Conservation (phyloP, 2,888 invertebrate species). For the Hoplodrina blanda region DNA sequence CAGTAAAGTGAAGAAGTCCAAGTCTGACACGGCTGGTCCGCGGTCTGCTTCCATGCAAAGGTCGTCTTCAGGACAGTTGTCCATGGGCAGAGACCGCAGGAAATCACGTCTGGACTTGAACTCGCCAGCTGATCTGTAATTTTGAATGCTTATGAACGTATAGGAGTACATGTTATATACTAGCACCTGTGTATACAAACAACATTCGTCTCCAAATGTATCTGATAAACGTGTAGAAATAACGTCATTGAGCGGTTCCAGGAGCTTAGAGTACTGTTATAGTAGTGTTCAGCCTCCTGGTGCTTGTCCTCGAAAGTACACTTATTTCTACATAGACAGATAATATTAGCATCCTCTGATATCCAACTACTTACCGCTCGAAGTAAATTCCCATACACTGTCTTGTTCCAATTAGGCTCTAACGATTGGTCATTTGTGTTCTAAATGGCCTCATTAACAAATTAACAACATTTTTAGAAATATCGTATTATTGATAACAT, state of each 20-base stretch:
- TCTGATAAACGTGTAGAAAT: slow-evolving; percentile 27
- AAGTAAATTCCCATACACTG: slow-evolving; percentile 24
- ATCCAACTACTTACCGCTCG: slow-evolving; percentile 20
- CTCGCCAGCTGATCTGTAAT: slow-evolving; percentile 84
- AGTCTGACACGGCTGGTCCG: slow-evolving; percentile 83
- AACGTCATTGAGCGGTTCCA: slow-evolving; percentile 14
- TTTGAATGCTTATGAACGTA: slow-evolving; percentile 45
- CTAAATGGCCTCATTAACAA: slow-evolving; percentile 36
- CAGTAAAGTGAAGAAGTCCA: slow-evolving; percentile 87
- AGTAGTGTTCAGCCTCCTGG: slow-evolving; percentile 6
- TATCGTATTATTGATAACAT: slow-evolving; percentile 51
- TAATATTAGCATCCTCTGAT: slow-evolving; percentile 1
- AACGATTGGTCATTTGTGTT: slow-evolving; percentile 32
- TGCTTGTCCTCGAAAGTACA: slow-evolving; percentile 2
- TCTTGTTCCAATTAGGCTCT: slow-evolving; percentile 23
- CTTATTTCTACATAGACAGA: slow-evolving; percentile 35
- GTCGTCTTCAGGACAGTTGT: slow-evolving; percentile 85
- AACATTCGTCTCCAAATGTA: background rate
- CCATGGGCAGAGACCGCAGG: slow-evolving; percentile 81
- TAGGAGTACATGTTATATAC: slow-evolving; percentile 37
- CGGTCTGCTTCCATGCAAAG: slow-evolving; percentile 86
- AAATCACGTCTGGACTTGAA: slow-evolving; percentile 84
- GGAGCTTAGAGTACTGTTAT: slow-evolving; percentile 14
- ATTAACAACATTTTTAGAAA: slow-evolving; percentile 6
- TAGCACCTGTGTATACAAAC: slow-evolving; percentile 22